Evolutionary conservation across 37 sponge, comb jelly and placozoan genomes (phyloP), one percentile per base, ranked within the genome.

Genomic region (Halichondria panicea): DNA sequence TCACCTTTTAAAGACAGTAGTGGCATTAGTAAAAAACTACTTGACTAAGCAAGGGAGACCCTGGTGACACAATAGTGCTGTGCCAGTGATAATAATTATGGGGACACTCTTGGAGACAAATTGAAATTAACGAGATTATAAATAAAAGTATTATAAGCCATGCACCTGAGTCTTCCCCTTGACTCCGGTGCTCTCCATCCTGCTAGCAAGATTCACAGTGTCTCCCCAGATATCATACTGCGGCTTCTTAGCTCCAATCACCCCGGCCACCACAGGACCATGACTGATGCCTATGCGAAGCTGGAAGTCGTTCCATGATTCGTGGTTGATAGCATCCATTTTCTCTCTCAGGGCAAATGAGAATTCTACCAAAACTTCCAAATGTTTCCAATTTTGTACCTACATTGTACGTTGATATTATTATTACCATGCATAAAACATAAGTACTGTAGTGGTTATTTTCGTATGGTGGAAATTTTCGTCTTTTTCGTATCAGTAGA

Each of bases 221-320:
- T 96, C 87, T 4, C 93, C 97, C 91, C 94, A 97, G 9, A 97
- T 93, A 65, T 97, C 97, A 45, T 85, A 93, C 70, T 81, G 94
- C 28, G 94, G 97, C 67, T 93, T 90, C 38, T 80, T 82, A 39
- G 94, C 94, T 9, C 97, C 93, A 44, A 97, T 93, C 27, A 93
- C 94, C 1, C 97, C 97, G 34, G 94, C 89, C 43, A 97, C 94
- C 43, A 97, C 63, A 4, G 89, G 83, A 4, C 97, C 94, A 55
- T 82, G 83, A 68, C 85, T 84, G 24, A 97, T 91, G 77, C 95
- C 92, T 45, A 88, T 80, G 73, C 91, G 56, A 30, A 95, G 66
- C 57, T 85, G 55, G 55, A 95, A 95, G 54, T 76, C 58, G 53
- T 88, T 88, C 36, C 81, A 91, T 19, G 89, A 85, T 4, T 88